These are phyloP conservation scores for Melanostoma mellinum DNA, from an alignment of 2,888 invertebrate genomes.

Conservation along the genomic window DNA sequence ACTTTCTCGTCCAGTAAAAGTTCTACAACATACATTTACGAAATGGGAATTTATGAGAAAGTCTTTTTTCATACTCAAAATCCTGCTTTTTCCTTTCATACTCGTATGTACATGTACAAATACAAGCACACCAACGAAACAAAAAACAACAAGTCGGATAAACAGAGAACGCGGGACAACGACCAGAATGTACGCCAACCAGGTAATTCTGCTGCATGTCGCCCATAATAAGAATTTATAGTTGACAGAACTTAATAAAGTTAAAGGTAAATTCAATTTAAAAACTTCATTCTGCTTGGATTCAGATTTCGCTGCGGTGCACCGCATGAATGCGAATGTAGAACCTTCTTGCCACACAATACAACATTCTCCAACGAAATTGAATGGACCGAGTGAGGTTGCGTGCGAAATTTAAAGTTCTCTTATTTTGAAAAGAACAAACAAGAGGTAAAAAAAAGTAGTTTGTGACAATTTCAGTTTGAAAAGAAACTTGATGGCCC, in stretches of 20 bases:
- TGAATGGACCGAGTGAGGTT: conserved; percentile 37
- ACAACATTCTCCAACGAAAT: conserved; percentile 16
- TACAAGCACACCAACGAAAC: conserved; percentile 5
- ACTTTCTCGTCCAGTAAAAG: conserved; percentile 36
- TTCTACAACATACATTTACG: conserved; percentile 16
- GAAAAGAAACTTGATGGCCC: conserved; percentile 8
- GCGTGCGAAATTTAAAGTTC: conserved; percentile 38
- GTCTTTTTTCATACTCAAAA: conserved; percentile 15
- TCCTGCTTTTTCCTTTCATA: conserved; percentile 1
- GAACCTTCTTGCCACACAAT: conserved; percentile 13
- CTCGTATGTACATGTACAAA: neutral
- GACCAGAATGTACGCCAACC: conserved; percentile 38
- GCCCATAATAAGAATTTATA: conserved; percentile 74
- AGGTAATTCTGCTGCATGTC: conserved; percentile 64
- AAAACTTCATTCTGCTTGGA: conserved; percentile 69
- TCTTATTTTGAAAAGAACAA: conserved; percentile 5
- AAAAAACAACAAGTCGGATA: conserved; percentile 20
- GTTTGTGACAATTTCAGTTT: conserved; percentile 18
- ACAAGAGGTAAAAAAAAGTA: neutral
- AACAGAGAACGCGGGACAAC: conserved; percentile 48
- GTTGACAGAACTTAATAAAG: conserved; percentile 75
- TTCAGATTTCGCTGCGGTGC: conserved; percentile 66
- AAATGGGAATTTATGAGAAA: conserved; percentile 46
- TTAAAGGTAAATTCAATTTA: conserved; percentile 73
- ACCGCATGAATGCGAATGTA: conserved; percentile 54